Base-by-base conservation (phyloP, 1,140 invertebrate genomes). In the Protaetia brevitarsis region DNA sequence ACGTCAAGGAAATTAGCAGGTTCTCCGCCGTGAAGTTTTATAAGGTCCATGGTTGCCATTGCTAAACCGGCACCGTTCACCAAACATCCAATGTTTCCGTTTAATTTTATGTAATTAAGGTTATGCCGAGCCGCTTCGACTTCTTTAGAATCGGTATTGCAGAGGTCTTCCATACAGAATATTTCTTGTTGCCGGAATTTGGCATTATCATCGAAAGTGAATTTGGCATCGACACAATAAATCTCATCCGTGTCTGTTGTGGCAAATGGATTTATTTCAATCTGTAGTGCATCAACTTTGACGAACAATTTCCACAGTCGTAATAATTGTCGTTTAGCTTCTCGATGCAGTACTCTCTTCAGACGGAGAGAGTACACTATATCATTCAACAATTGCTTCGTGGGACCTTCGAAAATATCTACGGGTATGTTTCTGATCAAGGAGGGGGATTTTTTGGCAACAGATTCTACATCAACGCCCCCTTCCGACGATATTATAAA, bases 11-110 rank as follows among this genome's bases (percentile, higher is more conserved):
- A 97, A 80, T 97, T 97, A 11, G 95, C 95, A 3, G 95, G 95
- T 71, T 89, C 87, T 11, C 95, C 95, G 29, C 94, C 94, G 73
- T 96, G 92, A 58, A 95, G 80, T 76, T 95, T 95, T 71, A 96
- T 96, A 51, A 96, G 95, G 76, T 96, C 94, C 94, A 96, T 96
- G 3, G 94, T 97, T 30, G 94, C 95, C 95, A 97, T 97, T 8
- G 95, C 95, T 65, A 97, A 80, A 57, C 95, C 95, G 69, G 95
- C 95, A 36, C 95, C 95, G 78, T 97, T 97, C 2, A 97, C 95
- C 83, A 86, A 84, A 74, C 85, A 86, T 2, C 85, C 87, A 71
- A 89, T 88, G 64, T 86, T 89, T 16, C 95, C 95, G 81, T 97
- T 94, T 23, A 98, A 85, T 31, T 92, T 90, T 79, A 98, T 96